A percentile compares a stretch with the other conserved stretches of the same genome.
phyloP scores from a whole-genome alignment of 2,888 invertebrate species.

The Rotaria macrura region DNA sequence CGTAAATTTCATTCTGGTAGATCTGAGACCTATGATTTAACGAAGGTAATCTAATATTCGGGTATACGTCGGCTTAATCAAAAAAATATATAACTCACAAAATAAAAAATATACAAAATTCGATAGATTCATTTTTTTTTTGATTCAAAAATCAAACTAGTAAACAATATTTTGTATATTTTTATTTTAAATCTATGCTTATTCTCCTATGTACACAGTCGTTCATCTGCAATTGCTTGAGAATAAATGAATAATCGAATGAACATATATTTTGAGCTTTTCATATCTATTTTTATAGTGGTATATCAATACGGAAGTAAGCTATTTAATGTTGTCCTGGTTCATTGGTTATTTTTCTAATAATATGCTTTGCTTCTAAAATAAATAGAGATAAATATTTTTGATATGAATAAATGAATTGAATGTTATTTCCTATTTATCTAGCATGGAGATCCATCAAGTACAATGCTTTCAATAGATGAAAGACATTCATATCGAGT shows the following conservation, averaged over 20 bases:
- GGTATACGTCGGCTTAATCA: neutral
- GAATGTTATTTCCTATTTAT: neutral
- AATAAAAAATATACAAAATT: too few relatives aligned
- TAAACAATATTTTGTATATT: too few relatives aligned
- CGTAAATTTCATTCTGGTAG: neutral
- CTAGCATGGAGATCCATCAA: neutral
- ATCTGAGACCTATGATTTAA: neutral
- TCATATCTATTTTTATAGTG: neutral
- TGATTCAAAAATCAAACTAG: too few relatives aligned
- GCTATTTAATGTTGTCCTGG: neutral
- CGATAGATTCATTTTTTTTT: too few relatives aligned
- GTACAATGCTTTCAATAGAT: neutral
- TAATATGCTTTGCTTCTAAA: neutral
- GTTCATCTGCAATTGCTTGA: neutral
- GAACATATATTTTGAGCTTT: neutral
- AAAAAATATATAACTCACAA: neutral
- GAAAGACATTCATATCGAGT: neutral
- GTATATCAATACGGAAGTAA: neutral
- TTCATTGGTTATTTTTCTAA: neutral
- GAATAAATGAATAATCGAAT: neutral
- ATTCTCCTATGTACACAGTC: too few relatives aligned
- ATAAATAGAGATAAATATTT: neutral
- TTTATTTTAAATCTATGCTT: too few relatives aligned
- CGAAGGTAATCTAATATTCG: neutral
- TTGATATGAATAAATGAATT: neutral